phyloP scores from a whole-genome alignment of 2,113 vertebrate genomes.

The Scomber japonicus region DNA sequence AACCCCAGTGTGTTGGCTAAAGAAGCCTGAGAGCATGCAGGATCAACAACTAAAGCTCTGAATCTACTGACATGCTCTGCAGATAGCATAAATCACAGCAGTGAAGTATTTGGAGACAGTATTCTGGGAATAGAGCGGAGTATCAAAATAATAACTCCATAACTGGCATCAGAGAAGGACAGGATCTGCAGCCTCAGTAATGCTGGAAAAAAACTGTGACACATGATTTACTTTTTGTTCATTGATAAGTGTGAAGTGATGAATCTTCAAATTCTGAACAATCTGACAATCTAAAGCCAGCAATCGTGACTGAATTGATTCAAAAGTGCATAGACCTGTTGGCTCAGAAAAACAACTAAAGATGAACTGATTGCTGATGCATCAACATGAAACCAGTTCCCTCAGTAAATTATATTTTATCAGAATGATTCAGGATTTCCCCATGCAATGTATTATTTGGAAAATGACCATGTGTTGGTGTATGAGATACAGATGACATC shows the following conservation, averaged over 20 bases:
- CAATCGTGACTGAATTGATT: neutral
- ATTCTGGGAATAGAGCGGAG: neutral
- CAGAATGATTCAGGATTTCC: no score
- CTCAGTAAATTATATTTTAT: neutral
- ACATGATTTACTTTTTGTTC: neutral
- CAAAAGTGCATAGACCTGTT: neutral
- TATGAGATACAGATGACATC: no score
- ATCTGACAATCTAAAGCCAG: neutral
- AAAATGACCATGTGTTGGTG: no score
- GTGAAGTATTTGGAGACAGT: neutral
- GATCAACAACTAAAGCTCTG: slow-evolving; percentile 8
- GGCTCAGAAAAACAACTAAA: neutral
- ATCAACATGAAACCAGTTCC: neutral
- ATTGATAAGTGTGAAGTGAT: neutral
- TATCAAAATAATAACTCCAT: neutral
- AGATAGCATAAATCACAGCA: neutral
- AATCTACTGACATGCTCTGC: neutral
- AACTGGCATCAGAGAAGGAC: neutral
- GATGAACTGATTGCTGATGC: neutral
- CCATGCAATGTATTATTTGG: no score
- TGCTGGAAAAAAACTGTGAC: no score
- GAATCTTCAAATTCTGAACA: neutral
- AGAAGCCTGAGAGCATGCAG: neutral
- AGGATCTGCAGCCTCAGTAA: neutral
- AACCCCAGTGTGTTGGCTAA: neutral